Conservation (phyloP, 2,797 vertebrate species). For the Toxotes lorentzi region DNA sequence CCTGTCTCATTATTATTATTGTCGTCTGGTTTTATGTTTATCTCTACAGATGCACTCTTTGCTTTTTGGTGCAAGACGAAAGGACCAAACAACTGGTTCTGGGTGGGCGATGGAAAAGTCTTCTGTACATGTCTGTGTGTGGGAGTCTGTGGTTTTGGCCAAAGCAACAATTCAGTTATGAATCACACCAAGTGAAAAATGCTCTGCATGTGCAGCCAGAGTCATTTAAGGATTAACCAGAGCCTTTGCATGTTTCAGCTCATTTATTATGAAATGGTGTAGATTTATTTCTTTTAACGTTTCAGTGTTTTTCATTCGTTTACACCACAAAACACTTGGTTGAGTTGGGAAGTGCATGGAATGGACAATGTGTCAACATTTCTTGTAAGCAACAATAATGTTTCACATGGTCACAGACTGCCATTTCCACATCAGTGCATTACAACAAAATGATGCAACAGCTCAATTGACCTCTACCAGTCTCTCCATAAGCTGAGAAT, state of each 20-base stretch:
- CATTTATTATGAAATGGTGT: not conserved
- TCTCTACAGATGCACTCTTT: not conserved
- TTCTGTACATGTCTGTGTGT: not conserved
- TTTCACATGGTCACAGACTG: not conserved
- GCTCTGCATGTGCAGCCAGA: conserved; percentile 1
- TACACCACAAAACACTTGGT: not conserved
- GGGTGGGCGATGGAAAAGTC: not conserved
- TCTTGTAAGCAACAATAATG: not conserved
- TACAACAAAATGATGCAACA: not conserved
- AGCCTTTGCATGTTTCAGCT: not conserved
- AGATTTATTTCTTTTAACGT: no score
- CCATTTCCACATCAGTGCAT: not conserved
- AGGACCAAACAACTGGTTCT: not conserved
- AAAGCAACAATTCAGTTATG: not conserved
- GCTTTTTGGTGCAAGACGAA: not conserved
- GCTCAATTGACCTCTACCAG: not conserved
- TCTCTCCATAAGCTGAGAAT: no score
- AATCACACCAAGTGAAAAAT: conserved; percentile 1
- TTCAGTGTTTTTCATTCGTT: not conserved
- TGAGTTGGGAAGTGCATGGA: not conserved
- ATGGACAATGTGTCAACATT: not conserved
- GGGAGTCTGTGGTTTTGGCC: not conserved
- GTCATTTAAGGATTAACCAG: not conserved
- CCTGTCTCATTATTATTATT: not conserved
- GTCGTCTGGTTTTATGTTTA: conserved; percentile 3